Conservation (phyloP, 2,888 invertebrate genomes). For the Polyploca ridens region DNA sequence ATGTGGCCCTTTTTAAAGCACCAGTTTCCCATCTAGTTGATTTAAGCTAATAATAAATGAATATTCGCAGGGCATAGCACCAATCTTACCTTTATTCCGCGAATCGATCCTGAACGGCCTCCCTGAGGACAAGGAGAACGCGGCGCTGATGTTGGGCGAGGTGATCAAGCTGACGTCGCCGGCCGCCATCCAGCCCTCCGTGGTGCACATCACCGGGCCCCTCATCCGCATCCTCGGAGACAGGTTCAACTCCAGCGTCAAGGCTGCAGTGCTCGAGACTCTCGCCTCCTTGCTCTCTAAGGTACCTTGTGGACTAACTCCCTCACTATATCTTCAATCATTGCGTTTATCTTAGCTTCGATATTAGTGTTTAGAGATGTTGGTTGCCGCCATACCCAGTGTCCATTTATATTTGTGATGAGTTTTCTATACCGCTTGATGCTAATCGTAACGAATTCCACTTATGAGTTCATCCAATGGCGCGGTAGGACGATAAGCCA, state of each 20-base stretch:
- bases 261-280: constrained; percentile 97
- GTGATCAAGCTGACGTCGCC: constrained; percentile 94
- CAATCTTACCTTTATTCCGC: constrained; percentile 96
- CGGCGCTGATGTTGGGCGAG: constrained; percentile 94
- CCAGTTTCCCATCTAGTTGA: too few species aligned
- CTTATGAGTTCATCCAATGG: too few species aligned
- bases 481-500: too few species aligned
- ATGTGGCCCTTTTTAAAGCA: too few species aligned
- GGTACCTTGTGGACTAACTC: constrained; percentile 69
- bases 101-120: constrained; percentile 98
- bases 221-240: constrained; percentile 98
- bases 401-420: too few species aligned
- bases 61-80: constrained; percentile 90
- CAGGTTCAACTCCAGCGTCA: constrained; percentile 96
- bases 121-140: constrained; percentile 97
- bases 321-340: too few species aligned
- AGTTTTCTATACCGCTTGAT: too few species aligned
- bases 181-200: constrained; percentile 95
- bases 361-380: too few species aligned
- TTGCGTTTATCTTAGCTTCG: too few species aligned
- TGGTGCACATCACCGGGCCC: constrained; percentile 98
- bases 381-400: too few species aligned
- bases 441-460: too few species aligned
- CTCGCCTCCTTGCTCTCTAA: constrained; percentile 96
- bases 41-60: too few species aligned